A percentile compares a stretch with the other conserved stretches of the same genome.
Evolutionary conservation across 2,797 vertebrate genomes (phyloP).

Genomic region (Leptatherina wallacei): DNA sequence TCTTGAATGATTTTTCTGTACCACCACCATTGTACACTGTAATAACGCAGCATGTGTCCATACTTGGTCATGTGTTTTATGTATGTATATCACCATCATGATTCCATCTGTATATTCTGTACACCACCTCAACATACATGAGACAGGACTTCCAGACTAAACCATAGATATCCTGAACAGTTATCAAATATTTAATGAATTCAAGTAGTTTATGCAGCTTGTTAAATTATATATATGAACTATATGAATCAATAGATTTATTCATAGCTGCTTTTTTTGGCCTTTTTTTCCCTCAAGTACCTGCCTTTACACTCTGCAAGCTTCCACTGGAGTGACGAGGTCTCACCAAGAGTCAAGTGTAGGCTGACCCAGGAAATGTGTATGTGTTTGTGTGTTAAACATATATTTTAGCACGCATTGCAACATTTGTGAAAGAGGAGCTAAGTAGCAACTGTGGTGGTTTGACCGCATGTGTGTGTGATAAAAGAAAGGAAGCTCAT

Average conservation of each 20-base stretch:
- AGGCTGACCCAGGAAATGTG: constrained; percentile 48
- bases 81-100: too few relatives aligned
- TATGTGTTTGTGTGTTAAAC: constrained; percentile 1
- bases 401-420: not conserved
- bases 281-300: constrained; percentile 4
- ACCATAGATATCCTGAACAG: too few relatives aligned
- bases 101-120: too few relatives aligned
- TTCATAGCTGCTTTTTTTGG: not conserved
- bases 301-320: constrained; percentile 25
- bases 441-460: constrained; percentile 15
- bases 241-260: not conserved
- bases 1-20: too few relatives aligned
- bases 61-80: not conserved
- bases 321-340: constrained; percentile 16
- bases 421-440: constrained; percentile 10
- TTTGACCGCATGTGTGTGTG: constrained; percentile 21
- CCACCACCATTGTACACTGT: not conserved
- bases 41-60: not conserved
- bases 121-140: too few relatives aligned
- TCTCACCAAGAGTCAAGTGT: constrained; percentile 43
- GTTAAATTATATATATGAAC: not conserved
- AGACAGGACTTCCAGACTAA: too few relatives aligned
- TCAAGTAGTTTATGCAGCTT: too few relatives aligned
- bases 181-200: too few relatives aligned
- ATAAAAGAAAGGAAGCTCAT: constrained; percentile 60